A percentile compares a stretch with the other conserved stretches of the same genome.
phyloP scores from a whole-genome alignment of 2,888 invertebrate species.

The Ecdyonurus torrentis region DNA sequence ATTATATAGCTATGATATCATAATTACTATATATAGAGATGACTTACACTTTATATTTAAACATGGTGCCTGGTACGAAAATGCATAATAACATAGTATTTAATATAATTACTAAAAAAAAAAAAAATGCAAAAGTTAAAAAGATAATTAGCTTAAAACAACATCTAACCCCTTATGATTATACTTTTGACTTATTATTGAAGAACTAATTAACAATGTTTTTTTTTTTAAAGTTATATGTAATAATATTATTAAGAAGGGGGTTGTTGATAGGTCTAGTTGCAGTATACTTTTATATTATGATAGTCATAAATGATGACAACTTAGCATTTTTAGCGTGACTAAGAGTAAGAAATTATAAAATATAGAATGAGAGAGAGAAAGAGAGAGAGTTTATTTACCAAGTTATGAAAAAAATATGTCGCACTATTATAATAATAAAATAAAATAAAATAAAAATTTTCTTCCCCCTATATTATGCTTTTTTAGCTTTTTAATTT shows the following conservation, averaged over 20 bases:
- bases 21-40: too few species aligned
- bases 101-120: too few species aligned
- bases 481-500: conserved; percentile 1
- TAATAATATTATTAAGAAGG: not conserved
- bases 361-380: not conserved
- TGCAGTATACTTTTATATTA: not conserved
- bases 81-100: too few species aligned
- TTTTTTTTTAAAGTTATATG: not conserved
- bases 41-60: too few species aligned
- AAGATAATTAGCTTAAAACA: too few species aligned
- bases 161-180: not conserved
- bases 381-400: too few species aligned
- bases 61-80: too few species aligned
- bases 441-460: too few species aligned
- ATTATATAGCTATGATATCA: too few species aligned
- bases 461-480: not conserved
- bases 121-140: too few species aligned
- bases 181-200: not conserved
- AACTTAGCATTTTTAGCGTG: not conserved
- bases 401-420: too few species aligned
- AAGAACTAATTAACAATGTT: not conserved
- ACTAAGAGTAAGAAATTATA: not conserved
- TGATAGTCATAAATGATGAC: not conserved
- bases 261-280: not conserved
- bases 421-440: too few species aligned